Conservation (phyloP, 2,888 invertebrate species). For the Pilophorus perplexus region DNA sequence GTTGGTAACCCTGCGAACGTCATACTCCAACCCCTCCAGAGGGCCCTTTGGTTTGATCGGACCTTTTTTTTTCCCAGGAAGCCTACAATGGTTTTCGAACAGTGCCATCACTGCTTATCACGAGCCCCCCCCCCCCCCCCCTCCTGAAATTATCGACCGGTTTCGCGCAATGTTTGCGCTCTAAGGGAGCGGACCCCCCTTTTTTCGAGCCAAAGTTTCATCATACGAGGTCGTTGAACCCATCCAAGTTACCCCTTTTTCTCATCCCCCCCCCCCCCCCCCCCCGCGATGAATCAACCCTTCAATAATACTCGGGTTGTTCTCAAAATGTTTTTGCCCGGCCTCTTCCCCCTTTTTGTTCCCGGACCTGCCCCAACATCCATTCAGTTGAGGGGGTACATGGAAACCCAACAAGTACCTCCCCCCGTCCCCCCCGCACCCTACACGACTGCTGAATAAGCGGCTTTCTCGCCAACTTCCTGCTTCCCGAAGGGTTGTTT, state of each 20-base stretch:
- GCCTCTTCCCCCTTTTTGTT: too few relatives aligned
- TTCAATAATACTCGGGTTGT: constrained; percentile 5
- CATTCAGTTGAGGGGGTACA: constrained; percentile 2
- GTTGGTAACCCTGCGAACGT: too few relatives aligned
- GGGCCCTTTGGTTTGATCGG: background rate
- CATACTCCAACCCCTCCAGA: background rate
- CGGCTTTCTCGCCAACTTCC: constrained; percentile 15
- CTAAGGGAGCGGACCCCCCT: background rate
- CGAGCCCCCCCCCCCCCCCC: too few relatives aligned
- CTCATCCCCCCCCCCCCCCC: too few relatives aligned
- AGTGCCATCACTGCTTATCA: too few relatives aligned
- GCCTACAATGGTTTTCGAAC: too few relatives aligned
- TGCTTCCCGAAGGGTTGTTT: constrained; percentile 14
- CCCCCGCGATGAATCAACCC: too few relatives aligned
- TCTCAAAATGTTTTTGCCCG: constrained; percentile 13
- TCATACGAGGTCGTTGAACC: constrained; percentile 16
- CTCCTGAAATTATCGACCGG: too few relatives aligned
- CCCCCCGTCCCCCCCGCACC: background rate
- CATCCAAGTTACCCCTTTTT: too few relatives aligned
- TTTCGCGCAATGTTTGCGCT: constrained; percentile 9
- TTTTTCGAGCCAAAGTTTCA: too few relatives aligned
- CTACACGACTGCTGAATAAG: constrained; percentile 9
- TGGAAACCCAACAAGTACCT: constrained; percentile 19
- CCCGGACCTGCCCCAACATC: constrained; percentile 10
- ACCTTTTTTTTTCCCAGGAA: too few relatives aligned